These are phyloP conservation scores for Aquatica leii DNA, from an alignment of 2,888 invertebrate species.

Conservation along the genomic window DNA sequence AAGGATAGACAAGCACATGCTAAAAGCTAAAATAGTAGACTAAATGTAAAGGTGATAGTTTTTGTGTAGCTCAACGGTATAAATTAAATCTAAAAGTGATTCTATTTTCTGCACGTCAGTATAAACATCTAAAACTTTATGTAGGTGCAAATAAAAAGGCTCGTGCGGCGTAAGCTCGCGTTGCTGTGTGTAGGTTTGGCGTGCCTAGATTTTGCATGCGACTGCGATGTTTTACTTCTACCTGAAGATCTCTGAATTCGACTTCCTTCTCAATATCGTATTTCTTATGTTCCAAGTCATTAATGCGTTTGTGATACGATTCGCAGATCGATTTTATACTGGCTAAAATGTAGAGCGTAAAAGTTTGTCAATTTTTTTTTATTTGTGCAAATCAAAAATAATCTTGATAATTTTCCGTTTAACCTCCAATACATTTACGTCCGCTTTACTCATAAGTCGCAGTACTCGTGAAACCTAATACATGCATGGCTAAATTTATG, in stretches of 20 bases:
- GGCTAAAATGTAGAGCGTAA: slow-evolving; percentile 50
- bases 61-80: slow-evolving; percentile 11
- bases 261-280: slow-evolving; percentile 98
- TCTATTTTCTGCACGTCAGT: neutral
- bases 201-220: slow-evolving; percentile 47
- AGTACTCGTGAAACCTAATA: slow-evolving; percentile 11
- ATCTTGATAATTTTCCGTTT: neutral
- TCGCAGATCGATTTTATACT: slow-evolving; percentile 57
- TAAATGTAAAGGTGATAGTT: slow-evolving; percentile 24
- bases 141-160: slow-evolving; percentile 20
- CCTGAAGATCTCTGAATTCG: slow-evolving; percentile 95
- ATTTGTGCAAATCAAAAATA: neutral
- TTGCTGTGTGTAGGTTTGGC: slow-evolving; percentile 25
- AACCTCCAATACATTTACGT: slow-evolving; percentile 8
- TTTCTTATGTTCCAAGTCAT: slow-evolving; percentile 87
- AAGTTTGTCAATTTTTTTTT: slow-evolving; percentile 22
- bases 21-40: slow-evolving; percentile 28
- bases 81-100: neutral
- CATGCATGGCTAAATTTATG: slow-evolving; percentile 10
- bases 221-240: slow-evolving; percentile 59
- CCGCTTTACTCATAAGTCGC: slow-evolving; percentile 10
- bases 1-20: slow-evolving; percentile 28
- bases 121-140: neutral
- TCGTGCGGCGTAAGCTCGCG: slow-evolving; percentile 49
- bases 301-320: slow-evolving; percentile 85